These are phyloP conservation scores for Pachydiplax longipennis DNA, from an alignment of 2,888 invertebrate genomes.

Conservation along the genomic window DNA sequence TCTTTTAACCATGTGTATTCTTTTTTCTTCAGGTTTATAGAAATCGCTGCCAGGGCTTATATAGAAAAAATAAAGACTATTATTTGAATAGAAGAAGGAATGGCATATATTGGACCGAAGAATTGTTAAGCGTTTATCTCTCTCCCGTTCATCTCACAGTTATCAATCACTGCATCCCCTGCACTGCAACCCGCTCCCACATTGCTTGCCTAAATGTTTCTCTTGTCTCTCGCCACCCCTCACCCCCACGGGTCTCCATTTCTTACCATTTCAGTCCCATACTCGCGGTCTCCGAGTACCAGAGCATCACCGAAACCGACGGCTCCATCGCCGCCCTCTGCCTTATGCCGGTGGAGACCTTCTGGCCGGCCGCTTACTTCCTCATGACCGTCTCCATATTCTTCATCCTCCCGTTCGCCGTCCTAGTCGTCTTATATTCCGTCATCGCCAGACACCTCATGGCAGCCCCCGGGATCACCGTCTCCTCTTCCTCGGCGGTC, in stretches of 20 bases:
- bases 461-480: slow-evolving; percentile 64
- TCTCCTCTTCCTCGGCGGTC: slow-evolving; percentile 44
- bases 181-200: not conserved
- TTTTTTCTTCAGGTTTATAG: no score
- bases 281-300: slow-evolving; percentile 78
- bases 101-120: no score
- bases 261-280: slow-evolving; percentile 73
- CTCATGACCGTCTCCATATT: slow-evolving; percentile 81
- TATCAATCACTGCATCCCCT: no score
- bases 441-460: slow-evolving; percentile 86
- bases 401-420: slow-evolving; percentile 83
- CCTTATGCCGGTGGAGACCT: slow-evolving; percentile 76
- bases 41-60: no score
- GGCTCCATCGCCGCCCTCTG: slow-evolving; percentile 80
- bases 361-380: slow-evolving; percentile 83
- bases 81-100: no score
- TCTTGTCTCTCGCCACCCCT: not conserved
- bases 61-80: no score
- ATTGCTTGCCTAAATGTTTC: not conserved
- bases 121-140: no score
- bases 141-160: no score
- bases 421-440: slow-evolving; percentile 82
- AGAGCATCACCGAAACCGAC: slow-evolving; percentile 72
- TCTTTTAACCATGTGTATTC: no score
- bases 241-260: not conserved